phyloP scores from a whole-genome alignment of 2,797 vertebrate species.

The Muraenolepis orangiensis region DNA sequence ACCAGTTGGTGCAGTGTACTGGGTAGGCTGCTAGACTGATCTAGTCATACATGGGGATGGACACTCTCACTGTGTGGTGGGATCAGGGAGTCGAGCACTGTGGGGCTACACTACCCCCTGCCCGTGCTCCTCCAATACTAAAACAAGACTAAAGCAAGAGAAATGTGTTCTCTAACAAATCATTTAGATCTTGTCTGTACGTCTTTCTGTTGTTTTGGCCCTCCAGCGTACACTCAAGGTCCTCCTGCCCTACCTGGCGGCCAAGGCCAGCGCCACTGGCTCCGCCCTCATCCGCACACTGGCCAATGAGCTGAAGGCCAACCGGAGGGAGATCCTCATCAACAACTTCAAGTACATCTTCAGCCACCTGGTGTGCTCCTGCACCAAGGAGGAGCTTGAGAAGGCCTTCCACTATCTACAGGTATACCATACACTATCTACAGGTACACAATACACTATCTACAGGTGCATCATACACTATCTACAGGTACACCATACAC shows the following conservation, averaged over 20 bases:
- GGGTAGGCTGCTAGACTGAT: no score
- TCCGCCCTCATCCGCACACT: conserved; percentile 90
- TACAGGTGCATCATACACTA: background rate
- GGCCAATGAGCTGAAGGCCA: conserved; percentile 93
- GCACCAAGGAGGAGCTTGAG: conserved; percentile 94
- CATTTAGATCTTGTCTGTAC: background rate
- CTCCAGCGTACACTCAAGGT: conserved; percentile 88
- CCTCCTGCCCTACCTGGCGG: conserved; percentile 92
- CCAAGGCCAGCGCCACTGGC: conserved; percentile 90
- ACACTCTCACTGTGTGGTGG: no score
- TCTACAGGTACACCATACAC: background rate
- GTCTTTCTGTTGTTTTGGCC: conserved; percentile 7
- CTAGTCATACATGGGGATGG: no score
- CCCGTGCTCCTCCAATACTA: no score
- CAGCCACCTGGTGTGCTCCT: conserved; percentile 96
- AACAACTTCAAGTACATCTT: conserved; percentile 99
- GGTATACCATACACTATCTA: conserved; percentile 63
- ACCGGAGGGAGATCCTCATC: conserved; percentile 93
- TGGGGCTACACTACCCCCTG: no score
- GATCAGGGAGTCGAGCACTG: no score
- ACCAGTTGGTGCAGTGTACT: no score
- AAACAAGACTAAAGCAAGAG: no score
- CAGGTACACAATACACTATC: background rate
- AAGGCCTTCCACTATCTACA: conserved; percentile 93
- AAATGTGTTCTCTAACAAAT: no score